Evolutionary conservation across 2,797 vertebrate species (phyloP).

Genomic region (Micropoecilia bifurca): DNA sequence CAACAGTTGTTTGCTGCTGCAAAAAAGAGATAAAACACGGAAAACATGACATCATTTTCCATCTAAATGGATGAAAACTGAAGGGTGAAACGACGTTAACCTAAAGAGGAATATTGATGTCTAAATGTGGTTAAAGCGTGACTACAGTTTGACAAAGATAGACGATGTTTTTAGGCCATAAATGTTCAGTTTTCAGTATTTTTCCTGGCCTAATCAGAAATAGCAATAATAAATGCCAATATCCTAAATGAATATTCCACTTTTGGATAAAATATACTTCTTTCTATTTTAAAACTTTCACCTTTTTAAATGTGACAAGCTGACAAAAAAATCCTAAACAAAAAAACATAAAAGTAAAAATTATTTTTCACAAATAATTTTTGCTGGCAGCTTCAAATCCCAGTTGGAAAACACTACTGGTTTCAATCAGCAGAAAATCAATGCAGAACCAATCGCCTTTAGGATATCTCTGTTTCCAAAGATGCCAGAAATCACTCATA

Average conservation of each 20-base stretch:
- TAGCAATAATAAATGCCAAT: neutral
- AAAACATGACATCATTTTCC: neutral
- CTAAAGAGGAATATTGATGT: neutral
- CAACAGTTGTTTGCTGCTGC: neutral
- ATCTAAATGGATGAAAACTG: neutral
- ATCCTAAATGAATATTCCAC: neutral
- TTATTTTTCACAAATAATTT: neutral
- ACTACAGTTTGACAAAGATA: neutral
- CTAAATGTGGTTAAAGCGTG: neutral
- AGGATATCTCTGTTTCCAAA: conserved; percentile 23
- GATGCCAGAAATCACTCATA: conserved; percentile 6
- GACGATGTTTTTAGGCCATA: neutral
- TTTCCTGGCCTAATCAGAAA: neutral
- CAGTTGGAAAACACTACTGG: neutral
- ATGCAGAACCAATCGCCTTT: neutral
- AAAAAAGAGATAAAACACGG: neutral
- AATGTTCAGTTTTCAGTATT: neutral
- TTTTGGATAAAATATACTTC: neutral
- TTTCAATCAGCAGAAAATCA: neutral
- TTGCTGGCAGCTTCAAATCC: neutral
- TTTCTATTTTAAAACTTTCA: neutral
- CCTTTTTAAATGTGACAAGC: neutral
- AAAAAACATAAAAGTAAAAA: neutral
- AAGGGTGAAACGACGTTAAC: neutral
- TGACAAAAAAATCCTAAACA: neutral